phyloP scores from a whole-genome alignment of 2,888 invertebrate species.

The Carcina quercana region DNA sequence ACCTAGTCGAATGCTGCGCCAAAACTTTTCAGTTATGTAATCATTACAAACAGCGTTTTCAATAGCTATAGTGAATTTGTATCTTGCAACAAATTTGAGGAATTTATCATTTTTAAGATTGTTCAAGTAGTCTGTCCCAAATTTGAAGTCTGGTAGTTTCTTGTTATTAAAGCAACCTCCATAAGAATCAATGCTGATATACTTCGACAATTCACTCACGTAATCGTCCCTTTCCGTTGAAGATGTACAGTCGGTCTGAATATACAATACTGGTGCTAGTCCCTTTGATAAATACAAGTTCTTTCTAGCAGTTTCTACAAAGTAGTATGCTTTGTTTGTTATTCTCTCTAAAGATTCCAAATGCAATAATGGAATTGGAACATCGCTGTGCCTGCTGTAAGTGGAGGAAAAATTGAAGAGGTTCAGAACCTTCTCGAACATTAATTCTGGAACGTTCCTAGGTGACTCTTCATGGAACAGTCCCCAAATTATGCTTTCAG shows the following conservation, averaged over 20 bases:
- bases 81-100: conserved; percentile 77
- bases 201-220: conserved; percentile 82
- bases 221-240: conserved; percentile 85
- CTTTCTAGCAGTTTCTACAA: conserved; percentile 71
- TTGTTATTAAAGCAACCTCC: conserved; percentile 87
- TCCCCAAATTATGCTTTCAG: conserved; percentile 30
- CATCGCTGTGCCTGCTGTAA: conserved; percentile 82
- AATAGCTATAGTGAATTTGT: conserved; percentile 88
- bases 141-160: conserved; percentile 77
- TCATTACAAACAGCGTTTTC: conserved; percentile 90
- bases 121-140: conserved; percentile 76
- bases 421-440: conserved; percentile 74
- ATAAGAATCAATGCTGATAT: conserved; percentile 84
- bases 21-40: conserved; percentile 91
- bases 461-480: background rate
- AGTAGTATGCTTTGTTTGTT: conserved; percentile 70
- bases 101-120: conserved; percentile 77
- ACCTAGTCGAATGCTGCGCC: conserved; percentile 86
- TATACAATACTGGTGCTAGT: conserved; percentile 81
- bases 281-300: conserved; percentile 59
- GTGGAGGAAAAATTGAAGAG: conserved; percentile 88
- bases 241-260: conserved; percentile 88
- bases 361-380: conserved; percentile 82
- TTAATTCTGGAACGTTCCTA: conserved; percentile 37
- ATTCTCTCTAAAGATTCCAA: conserved; percentile 73